phyloP scores from a whole-genome alignment of 2,113 vertebrate genomes.

The Piprites chloris region DNA sequence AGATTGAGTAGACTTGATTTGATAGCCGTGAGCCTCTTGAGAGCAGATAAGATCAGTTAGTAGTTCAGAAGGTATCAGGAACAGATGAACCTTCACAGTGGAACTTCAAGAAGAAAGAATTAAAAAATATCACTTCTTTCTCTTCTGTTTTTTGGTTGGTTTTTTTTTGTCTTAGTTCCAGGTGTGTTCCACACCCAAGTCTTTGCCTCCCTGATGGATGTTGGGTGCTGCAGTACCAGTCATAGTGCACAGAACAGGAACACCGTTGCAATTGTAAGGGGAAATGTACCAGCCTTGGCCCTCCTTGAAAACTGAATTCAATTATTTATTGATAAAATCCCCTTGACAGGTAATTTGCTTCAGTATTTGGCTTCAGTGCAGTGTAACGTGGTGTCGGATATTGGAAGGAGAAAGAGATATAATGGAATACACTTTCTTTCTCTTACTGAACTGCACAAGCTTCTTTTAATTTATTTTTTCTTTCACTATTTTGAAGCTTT shows the following conservation, averaged over 20 bases:
- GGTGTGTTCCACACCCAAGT: neutral
- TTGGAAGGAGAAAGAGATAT: neutral
- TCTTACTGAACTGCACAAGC: neutral
- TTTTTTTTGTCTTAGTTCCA: neutral
- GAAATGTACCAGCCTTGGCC: neutral
- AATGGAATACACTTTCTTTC: neutral
- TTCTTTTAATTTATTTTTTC: neutral
- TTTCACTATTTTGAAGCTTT: neutral
- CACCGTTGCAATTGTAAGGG: neutral
- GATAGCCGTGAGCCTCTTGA: rapidly evolving
- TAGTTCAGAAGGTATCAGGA: neutral
- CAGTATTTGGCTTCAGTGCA: neutral
- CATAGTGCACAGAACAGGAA: neutral
- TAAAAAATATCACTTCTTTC: neutral
- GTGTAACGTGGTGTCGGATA: neutral
- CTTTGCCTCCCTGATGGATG: neutral
- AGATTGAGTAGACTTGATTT: neutral
- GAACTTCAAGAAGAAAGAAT: neutral
- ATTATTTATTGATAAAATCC: constrained; percentile 43
- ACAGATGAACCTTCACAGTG: neutral
- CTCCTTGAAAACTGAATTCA: neutral
- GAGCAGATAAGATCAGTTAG: neutral
- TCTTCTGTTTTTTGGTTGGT: neutral
- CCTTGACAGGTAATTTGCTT: constrained; percentile 32
- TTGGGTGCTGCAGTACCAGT: neutral